Evolutionary conservation across 2,888 invertebrate species (phyloP).

Genomic region (Apodemia zela): DNA sequence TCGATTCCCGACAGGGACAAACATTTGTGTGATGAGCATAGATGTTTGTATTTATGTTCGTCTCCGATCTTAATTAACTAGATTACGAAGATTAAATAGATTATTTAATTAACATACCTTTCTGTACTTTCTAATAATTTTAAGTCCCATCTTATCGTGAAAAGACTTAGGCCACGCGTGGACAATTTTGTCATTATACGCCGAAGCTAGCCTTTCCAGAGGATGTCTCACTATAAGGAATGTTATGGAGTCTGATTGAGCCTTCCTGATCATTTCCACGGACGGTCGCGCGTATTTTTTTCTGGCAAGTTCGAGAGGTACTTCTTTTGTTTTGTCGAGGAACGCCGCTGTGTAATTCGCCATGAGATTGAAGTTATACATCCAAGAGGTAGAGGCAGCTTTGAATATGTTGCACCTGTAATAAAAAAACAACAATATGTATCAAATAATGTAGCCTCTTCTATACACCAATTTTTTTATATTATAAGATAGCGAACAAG

Average conservation of each 20-base stretch:
- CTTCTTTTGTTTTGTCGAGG: conserved; percentile 87
- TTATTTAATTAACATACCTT: conserved; percentile 62
- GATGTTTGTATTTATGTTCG: too few relatives aligned
- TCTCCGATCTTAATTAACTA: too few relatives aligned
- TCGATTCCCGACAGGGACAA: too few relatives aligned
- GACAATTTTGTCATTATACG: conserved; percentile 91
- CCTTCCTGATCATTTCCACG: conserved; percentile 85
- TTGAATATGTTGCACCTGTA: conserved; percentile 89
- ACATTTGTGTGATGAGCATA: too few relatives aligned
- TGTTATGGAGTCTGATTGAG: conserved; percentile 87
- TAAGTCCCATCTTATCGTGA: conserved; percentile 88
- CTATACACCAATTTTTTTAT: too few relatives aligned
- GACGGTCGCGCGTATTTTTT: conserved; percentile 89
- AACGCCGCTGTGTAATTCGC: conserved; percentile 90
- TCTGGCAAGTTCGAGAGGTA: conserved; percentile 88
- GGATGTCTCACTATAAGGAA: conserved; percentile 92
- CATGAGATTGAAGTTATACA: conserved; percentile 93
- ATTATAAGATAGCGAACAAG: too few relatives aligned
- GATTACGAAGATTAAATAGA: too few relatives aligned
- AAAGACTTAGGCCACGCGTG: conserved; percentile 90
- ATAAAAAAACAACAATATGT: conserved; percentile 8
- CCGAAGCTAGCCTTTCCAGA: conserved; percentile 87
- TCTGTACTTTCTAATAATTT: conserved; percentile 88
- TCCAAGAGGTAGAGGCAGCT: conserved; percentile 94
- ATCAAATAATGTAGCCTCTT: too few relatives aligned